phyloP scores from a whole-genome alignment of 2,888 invertebrate species.

The Dasypolia templi region DNA sequence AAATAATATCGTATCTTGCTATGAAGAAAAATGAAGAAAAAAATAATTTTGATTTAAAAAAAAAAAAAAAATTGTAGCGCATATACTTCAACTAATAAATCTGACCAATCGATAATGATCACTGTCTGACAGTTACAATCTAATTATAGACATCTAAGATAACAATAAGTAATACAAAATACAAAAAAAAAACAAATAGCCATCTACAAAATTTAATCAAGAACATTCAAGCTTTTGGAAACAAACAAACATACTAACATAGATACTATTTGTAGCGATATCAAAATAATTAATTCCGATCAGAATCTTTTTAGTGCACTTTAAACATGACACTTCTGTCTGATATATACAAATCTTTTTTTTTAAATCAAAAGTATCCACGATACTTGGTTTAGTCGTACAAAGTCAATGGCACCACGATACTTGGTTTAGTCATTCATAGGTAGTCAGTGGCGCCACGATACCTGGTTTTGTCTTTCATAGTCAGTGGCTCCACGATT shows the following conservation, averaged over 20 bases:
- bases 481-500: no score
- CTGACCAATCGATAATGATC: background rate
- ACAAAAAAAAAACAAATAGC: conserved; percentile 4
- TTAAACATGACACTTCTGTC: background rate
- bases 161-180: conserved; percentile 5
- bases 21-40: no score
- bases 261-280: background rate
- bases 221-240: conserved; percentile 28
- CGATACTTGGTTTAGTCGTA: no score
- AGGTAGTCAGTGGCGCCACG: no score
- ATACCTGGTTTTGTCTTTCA: no score
- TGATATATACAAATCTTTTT: no score
- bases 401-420: no score
- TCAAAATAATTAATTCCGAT: conserved; percentile 27
- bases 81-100: background rate
- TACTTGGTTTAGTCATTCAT: no score
- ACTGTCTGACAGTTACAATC: background rate
- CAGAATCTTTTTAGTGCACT: conserved; percentile 35
- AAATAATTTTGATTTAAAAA: no score
- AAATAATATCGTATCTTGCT: background rate
- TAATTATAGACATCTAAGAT: conserved; percentile 5
- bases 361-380: no score
- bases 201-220: conserved; percentile 20
- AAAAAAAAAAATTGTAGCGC: no score
- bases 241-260: conserved; percentile 19